These are phyloP conservation scores for Prunella fulvescens DNA, from an alignment of 2,113 vertebrate genomes.

Conservation along the genomic window DNA sequence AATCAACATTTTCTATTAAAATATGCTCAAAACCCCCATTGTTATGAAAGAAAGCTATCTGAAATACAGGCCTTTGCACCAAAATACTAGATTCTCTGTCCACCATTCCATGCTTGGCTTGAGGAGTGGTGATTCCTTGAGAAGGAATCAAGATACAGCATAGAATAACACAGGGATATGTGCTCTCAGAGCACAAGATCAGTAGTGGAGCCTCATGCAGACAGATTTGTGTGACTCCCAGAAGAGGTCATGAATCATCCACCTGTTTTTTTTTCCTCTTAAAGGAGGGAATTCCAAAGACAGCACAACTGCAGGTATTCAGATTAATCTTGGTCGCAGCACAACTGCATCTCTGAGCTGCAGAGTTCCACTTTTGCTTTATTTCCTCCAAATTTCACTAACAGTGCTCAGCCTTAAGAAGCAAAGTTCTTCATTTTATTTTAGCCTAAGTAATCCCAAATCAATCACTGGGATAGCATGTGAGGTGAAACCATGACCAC, in stretches of 20 bases:
- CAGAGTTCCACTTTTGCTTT: background rate
- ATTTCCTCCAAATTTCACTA: background rate
- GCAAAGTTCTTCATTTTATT: background rate
- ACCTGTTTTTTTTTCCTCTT: background rate
- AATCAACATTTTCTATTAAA: background rate
- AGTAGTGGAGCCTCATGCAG: background rate
- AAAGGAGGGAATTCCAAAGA: background rate
- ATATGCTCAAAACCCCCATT: fast-evolving
- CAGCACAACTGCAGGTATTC: background rate
- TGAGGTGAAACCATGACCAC: background rate
- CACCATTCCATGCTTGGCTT: background rate
- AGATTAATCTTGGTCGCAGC: background rate
- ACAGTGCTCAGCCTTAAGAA: background rate
- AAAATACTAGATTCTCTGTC: background rate
- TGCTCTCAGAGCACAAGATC: background rate
- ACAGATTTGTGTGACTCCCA: background rate
- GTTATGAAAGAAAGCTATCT: background rate
- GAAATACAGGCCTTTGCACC: background rate
- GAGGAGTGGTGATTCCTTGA: no score
- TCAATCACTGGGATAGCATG: background rate
- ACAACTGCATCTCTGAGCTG: background rate
- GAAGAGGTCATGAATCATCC: background rate
- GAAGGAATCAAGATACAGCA: fast-evolving
- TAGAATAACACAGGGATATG: fast-evolving
- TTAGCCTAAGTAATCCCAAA: background rate